Percentiles rank a stretch among this genome's conserved stretches.
Evolutionary conservation across 2,113 vertebrate species (phyloP).

Genomic region (Vidua macroura): DNA sequence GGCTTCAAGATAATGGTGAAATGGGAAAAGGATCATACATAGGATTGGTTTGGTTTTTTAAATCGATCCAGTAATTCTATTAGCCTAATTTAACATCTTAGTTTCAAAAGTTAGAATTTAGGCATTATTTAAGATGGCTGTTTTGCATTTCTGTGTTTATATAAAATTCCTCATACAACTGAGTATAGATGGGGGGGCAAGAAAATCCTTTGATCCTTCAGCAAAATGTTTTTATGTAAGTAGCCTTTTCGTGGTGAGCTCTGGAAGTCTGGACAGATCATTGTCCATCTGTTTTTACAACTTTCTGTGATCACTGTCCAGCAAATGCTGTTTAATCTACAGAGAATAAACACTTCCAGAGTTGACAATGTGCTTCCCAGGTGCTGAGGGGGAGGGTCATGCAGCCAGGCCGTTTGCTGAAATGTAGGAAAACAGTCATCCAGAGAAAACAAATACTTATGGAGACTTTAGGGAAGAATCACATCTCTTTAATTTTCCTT

Average conservation of each 20-base stretch:
- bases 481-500: not conserved
- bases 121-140: not conserved
- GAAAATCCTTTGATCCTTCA: conserved; percentile 65
- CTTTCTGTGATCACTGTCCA: conserved; percentile 70
- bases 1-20: not conserved
- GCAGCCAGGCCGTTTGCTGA: not conserved
- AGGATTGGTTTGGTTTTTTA: not conserved
- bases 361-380: conserved; percentile 66
- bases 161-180: conserved; percentile 39
- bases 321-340: conserved; percentile 62
- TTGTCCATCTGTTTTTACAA: conserved; percentile 67
- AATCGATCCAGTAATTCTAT: not conserved
- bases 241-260: conserved; percentile 57
- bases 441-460: not conserved
- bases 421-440: conserved; percentile 5
- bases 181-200: not conserved
- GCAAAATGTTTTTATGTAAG: conserved; percentile 55
- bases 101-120: not conserved
- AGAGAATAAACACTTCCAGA: conserved; percentile 64
- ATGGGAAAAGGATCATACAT: not conserved
- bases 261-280: conserved; percentile 54
- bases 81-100: not conserved
- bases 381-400: conserved; percentile 50
- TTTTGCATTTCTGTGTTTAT: conserved; percentile 45
- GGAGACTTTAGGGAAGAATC: not conserved